These are phyloP conservation scores for Brachionus plicatilis DNA, from an alignment of 1,140 invertebrate species.

Conservation along the genomic window DNA sequence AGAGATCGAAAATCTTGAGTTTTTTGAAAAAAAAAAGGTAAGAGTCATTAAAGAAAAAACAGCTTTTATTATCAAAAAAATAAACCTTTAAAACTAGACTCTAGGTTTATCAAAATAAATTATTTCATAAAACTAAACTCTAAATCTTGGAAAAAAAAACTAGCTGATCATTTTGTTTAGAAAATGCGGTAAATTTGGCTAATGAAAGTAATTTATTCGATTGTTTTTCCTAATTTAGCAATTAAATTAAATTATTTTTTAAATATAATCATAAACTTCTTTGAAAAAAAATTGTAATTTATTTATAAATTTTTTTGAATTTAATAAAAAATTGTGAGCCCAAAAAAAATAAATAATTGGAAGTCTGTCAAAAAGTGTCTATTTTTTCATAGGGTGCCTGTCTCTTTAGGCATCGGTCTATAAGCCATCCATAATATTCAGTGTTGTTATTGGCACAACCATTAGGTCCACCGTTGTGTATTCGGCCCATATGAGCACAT, in stretches of 20 bases:
- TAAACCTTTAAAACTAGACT: background rate
- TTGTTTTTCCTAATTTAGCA: too few species aligned
- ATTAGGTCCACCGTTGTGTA: slow-evolving; percentile 43
- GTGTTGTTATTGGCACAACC: slow-evolving; percentile 40
- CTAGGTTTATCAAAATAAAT: too few species aligned
- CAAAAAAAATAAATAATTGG: background rate
- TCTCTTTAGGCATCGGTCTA: slow-evolving; percentile 20
- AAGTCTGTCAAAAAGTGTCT: background rate
- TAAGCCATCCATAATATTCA: slow-evolving; percentile 35
- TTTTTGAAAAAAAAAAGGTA: background rate
- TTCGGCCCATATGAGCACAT: slow-evolving; percentile 41
- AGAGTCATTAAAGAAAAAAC: background rate
- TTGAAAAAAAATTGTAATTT: too few species aligned
- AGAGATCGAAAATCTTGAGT: background rate
- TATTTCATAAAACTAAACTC: background rate
- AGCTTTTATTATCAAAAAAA: background rate
- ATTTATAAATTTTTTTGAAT: too few species aligned
- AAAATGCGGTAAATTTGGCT: too few species aligned
- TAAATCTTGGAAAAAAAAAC: too few species aligned
- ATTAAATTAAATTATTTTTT: too few species aligned
- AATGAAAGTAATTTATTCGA: too few species aligned
- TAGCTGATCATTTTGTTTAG: too few species aligned
- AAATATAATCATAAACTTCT: too few species aligned
- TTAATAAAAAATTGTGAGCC: background rate
- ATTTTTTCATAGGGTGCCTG: slow-evolving; percentile 39